Evolutionary conservation across 1,140 invertebrate species (phyloP), one percentile per base, ranked within the genome.

Genomic region (Leptonema lineaticorne): DNA sequence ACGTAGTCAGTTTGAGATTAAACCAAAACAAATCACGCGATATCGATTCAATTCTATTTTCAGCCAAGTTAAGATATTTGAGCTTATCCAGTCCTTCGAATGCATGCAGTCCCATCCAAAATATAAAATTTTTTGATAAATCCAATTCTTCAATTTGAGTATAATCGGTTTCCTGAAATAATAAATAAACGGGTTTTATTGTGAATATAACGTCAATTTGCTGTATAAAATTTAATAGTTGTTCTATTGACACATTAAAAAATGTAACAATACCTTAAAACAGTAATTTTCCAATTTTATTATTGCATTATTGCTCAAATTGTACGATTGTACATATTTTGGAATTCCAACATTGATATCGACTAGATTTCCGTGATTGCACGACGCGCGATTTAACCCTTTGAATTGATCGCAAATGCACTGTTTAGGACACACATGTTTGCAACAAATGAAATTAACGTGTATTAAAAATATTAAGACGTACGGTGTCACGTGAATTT

Each of bases 321-420:
- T 79, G 65, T 84, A 82, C 65, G 82, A 75, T 76, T 84, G 77
- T 8, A 81, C 80, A 65, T 75, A 74, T 48, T 74, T 74, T 2
- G 83, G 80, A 70, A 84, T 77, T 69, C 78, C 79, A 53, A 84
- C 74, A 56, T 81, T 78, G 1, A 84, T 75, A 63, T 72, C 75
- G 20, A 83, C 75, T 57, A 84, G 79, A 68, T 81, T 83, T 73
- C 80, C 78, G 67, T 81, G 75, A 7, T 75, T 78, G 73, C 84
- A 85, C 28, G 71, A 74, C 0, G 82, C 83, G 48, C 81, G 78
- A 63, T 79, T 83, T 18, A 83, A 74, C 14, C 78, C 79, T 73
- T 82, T 74, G 16, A 78, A 75, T 67, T 78, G 73, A 75, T 84
- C 83, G 77, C 84, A 85, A 59, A 79, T 76, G 73, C 84, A 85